phyloP scores from a whole-genome alignment of 1,140 invertebrate genomes.

The Oryzaephilus surinamensis region DNA sequence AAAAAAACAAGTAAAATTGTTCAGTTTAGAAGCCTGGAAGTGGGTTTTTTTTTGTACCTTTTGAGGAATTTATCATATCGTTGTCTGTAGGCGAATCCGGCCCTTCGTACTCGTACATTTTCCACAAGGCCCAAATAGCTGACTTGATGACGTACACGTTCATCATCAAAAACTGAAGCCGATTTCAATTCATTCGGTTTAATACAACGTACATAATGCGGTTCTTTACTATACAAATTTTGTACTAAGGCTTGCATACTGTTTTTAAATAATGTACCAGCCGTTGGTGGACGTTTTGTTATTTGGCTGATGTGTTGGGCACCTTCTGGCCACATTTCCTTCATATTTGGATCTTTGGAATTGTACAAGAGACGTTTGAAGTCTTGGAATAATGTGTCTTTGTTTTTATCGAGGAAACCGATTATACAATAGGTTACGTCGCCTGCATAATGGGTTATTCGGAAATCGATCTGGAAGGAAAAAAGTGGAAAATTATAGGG shows the following conservation, averaged over 20 bases:
- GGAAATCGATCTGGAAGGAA: slow-evolving; percentile 14
- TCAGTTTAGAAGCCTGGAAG: too few relatives aligned
- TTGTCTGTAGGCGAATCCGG: slow-evolving; percentile 87
- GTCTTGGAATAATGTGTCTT: slow-evolving; percentile 90
- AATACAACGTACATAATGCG: slow-evolving; percentile 93
- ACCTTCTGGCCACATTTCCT: slow-evolving; percentile 92
- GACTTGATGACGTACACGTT: slow-evolving; percentile 81
- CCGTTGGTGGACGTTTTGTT: slow-evolving; percentile 85
- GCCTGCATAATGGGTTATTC: slow-evolving; percentile 77
- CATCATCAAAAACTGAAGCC: slow-evolving; percentile 64
- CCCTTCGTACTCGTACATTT: slow-evolving; percentile 85
- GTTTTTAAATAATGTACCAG: slow-evolving; percentile 87
- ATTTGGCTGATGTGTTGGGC: slow-evolving; percentile 78
- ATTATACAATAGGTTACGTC: slow-evolving; percentile 85
- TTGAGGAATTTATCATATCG: slow-evolving; percentile 79
- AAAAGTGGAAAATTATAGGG: too few relatives aligned
- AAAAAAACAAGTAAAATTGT: slow-evolving; percentile 29
- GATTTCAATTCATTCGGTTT: slow-evolving; percentile 93
- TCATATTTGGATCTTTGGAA: slow-evolving; percentile 64
- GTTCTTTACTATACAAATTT: slow-evolving; percentile 83
- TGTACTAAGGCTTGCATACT: slow-evolving; percentile 87
- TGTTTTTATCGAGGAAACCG: slow-evolving; percentile 94
- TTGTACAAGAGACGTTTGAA: slow-evolving; percentile 85
- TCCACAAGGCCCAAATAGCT: slow-evolving; percentile 84
- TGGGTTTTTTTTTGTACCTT: too few relatives aligned